Base-by-base conservation (phyloP, 2,888 invertebrate genomes). In the Alcis repandata region DNA sequence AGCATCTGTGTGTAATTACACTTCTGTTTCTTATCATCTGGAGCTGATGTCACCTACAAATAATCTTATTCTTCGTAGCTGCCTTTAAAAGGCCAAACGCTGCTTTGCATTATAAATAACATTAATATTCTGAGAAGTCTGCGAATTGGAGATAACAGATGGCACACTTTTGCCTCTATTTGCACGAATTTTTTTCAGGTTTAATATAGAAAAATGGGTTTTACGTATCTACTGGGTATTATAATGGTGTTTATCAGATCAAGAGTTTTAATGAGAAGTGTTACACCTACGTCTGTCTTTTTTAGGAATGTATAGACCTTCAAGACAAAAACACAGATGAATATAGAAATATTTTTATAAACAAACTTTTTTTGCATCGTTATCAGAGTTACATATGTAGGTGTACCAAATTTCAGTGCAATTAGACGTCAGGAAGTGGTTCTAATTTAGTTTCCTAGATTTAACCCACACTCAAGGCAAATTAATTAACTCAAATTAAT, bases 81-180 rank as follows among this genome's bases (percentile, higher is more conserved):
- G 27, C 36, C 46, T 52, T 52, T 43, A 33, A 38, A 58, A 52
- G 36, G 54, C 54, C 57, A 58, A 58, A 48, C 40, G 67, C 54
- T 59, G 41, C 38, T 62, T 51, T 62, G 67, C 67, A 62, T 67
- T 53, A 59, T 67, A 60, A 63, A 67, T 63, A 63, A 67, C 59
- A 57, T 67, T 64, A 56, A 62, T 68, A 61, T 68, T 64, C 61
- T 74, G 74, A 67, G 32, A 63, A 60, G 63, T 71, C 67, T 75
- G 71, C 67, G 52, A 70, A 72, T 73, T 68, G 68, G 72, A 73
- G 78, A 79, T 80, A 79, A 80, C 75, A 77, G 72, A 78, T 78
- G 76, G 71, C 68, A 66, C 69, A 54, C 48, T 60, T 60, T 60
- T 52, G 40, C 51, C 32, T 52, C 41, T 45, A 60, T 51, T 59